A percentile compares a stretch with the other conserved stretches of the same genome.
These are phyloP conservation scores for Dysidea cf. avara DNA, from an alignment of 37 sponge, comb jelly and placozoan species.

Conservation along the genomic window DNA sequence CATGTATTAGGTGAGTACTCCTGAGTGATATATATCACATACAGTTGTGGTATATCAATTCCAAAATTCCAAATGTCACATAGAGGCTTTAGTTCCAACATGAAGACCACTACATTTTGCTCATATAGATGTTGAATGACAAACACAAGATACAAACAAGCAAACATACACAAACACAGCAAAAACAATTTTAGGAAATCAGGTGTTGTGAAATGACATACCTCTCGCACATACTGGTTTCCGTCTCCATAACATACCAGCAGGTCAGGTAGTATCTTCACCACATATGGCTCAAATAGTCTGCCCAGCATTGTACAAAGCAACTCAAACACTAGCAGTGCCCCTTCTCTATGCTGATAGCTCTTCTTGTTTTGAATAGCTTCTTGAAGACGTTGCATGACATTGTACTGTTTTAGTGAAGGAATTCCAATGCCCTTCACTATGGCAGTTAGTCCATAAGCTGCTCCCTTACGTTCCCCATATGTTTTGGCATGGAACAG, in stretches of 20 bases:
- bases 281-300: slow-evolving; percentile 97
- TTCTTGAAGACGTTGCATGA: slow-evolving; percentile 79
- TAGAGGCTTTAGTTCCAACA: too few relatives aligned
- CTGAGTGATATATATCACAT: too few relatives aligned
- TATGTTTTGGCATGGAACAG: slow-evolving; percentile 81
- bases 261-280: slow-evolving; percentile 90
- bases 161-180: not conserved
- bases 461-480: slow-evolving; percentile 89
- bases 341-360: slow-evolving; percentile 89
- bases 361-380: slow-evolving; percentile 96
- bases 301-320: slow-evolving; percentile 90
- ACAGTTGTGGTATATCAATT: too few relatives aligned
- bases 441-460: slow-evolving; percentile 98
- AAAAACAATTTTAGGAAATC: too few relatives aligned
- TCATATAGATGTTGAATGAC: too few relatives aligned
- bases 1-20: too few relatives aligned
- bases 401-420: slow-evolving; percentile 80
- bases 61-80: too few relatives aligned
- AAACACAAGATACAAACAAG: not conserved
- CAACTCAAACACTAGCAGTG: slow-evolving; percentile 91
- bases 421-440: slow-evolving; percentile 97
- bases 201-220: too few relatives aligned
- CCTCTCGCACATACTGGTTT: slow-evolving; percentile 94
- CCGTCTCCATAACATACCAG: slow-evolving; percentile 96
- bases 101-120: too few relatives aligned